Conservation (phyloP, 2,888 invertebrate species). For the Drosophila seclusa region DNA sequence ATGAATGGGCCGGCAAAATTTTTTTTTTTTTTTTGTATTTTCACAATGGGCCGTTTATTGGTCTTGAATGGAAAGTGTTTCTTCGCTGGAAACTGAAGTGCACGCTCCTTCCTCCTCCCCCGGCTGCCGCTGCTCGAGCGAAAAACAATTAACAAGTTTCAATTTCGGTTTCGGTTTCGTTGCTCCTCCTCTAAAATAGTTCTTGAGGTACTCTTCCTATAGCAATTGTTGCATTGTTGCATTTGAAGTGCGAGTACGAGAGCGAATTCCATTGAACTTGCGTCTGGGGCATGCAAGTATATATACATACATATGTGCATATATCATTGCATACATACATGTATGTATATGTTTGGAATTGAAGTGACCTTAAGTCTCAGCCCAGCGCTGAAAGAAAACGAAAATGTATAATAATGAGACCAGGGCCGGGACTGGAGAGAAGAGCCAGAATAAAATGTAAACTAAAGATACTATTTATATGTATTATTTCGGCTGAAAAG, state of each 20-base stretch:
- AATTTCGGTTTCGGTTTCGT: constrained; percentile 34
- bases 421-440: constrained; percentile 20
- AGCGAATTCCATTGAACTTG: constrained; percentile 71
- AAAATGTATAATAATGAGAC: constrained; percentile 76
- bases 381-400: constrained; percentile 71
- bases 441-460: constrained; percentile 71
- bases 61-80: constrained; percentile 78
- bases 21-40: constrained; percentile 21
- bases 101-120: constrained; percentile 37
- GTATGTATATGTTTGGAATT: constrained; percentile 23
- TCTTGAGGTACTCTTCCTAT: constrained; percentile 25
- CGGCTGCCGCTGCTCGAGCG: constrained; percentile 67
- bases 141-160: constrained; percentile 80
- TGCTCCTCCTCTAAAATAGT: constrained; percentile 13
- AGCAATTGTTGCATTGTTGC: constrained; percentile 64
- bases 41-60: constrained; percentile 70
- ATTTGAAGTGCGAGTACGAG: constrained; percentile 48
- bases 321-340: background rate
- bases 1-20: constrained; percentile 62
- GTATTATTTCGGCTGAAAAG: constrained; percentile 83
- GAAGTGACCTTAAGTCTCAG: constrained; percentile 63
- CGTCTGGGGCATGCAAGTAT: constrained; percentile 5
- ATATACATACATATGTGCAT: background rate
- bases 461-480: constrained; percentile 81
- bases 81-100: constrained; percentile 67